Conservation (phyloP, 2,797 vertebrate genomes). For the Lithobates pipiens region DNA sequence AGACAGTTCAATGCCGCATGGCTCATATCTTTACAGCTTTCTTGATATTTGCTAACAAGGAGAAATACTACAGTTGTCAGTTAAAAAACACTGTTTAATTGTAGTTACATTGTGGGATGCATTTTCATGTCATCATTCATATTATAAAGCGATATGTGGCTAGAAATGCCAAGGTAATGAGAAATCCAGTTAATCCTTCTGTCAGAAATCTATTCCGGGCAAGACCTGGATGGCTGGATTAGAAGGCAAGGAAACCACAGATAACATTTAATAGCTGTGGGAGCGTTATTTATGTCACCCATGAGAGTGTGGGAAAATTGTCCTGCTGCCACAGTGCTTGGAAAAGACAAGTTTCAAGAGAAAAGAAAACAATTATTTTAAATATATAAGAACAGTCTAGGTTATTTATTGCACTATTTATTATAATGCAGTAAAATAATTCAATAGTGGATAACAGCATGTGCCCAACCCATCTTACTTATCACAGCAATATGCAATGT, state of each 20-base stretch:
- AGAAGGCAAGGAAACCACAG: slow-evolving; percentile 25
- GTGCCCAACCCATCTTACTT: slow-evolving; percentile 1
- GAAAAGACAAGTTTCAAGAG: neutral
- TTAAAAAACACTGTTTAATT: neutral
- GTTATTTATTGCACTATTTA: neutral
- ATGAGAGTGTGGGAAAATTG: slow-evolving; percentile 11
- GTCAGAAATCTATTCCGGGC: slow-evolving; percentile 1
- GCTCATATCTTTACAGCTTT: too few species aligned
- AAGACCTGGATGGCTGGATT: neutral
- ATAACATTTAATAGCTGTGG: slow-evolving; percentile 4
- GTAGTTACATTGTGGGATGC: neutral
- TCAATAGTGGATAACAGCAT: neutral
- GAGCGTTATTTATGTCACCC: slow-evolving; percentile 20
- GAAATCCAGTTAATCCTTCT: slow-evolving; percentile 10
- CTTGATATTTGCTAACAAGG: too few species aligned
- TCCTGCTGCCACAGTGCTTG: neutral
- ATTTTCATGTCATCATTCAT: slow-evolving; percentile 1
- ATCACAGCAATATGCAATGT: neutral
- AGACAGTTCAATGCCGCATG: too few species aligned
- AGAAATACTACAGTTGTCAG: neutral
- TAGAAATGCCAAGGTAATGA: neutral
- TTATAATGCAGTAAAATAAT: slow-evolving; percentile 1
- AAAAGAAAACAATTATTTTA: slow-evolving; percentile 3
- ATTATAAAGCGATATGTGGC: neutral
- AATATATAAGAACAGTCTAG: neutral